phyloP scores from a whole-genome alignment of 2,797 vertebrate genomes.

The Sebastes miniatus region DNA sequence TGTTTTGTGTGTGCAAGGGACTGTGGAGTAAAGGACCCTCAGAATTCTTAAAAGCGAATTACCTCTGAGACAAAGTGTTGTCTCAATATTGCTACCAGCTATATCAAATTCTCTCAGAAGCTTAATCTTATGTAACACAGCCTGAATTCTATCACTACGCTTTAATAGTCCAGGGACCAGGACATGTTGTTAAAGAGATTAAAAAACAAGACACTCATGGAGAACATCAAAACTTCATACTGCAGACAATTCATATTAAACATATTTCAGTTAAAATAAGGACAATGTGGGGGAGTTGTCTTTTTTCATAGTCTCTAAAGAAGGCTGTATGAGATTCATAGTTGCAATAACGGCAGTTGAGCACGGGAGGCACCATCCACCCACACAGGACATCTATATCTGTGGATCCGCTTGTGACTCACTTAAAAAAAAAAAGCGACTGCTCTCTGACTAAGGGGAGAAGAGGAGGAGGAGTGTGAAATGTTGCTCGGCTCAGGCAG shows the following conservation, averaged over 20 bases:
- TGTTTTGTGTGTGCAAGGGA: background rate
- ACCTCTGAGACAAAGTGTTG: background rate
- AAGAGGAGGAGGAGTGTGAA: slow-evolving; percentile 70
- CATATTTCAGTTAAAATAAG: slow-evolving; percentile 23
- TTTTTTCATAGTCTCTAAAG: slow-evolving; percentile 27
- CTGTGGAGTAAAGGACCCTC: background rate
- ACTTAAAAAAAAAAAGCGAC: slow-evolving; percentile 44
- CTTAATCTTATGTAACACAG: background rate
- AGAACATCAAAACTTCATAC: slow-evolving; percentile 15
- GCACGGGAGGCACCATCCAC: slow-evolving; percentile 74
- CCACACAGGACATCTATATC: slow-evolving; percentile 74
- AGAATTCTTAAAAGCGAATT: slow-evolving; percentile 19
- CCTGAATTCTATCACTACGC: background rate
- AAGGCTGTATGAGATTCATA: slow-evolving; percentile 35
- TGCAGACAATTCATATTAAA: slow-evolving; percentile 24
- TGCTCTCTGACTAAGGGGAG: slow-evolving; percentile 63
- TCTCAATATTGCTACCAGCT: slow-evolving; percentile 1
- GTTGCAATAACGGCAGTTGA: slow-evolving; percentile 67
- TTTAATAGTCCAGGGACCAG: slow-evolving; percentile 3
- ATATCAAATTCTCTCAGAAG: background rate
- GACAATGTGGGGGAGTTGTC: slow-evolving; percentile 40
- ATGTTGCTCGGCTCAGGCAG: slow-evolving; percentile 39
- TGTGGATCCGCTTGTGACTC: slow-evolving; percentile 70
- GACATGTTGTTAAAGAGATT: background rate
- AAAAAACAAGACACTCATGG: background rate